phyloP scores from a whole-genome alignment of 2,888 invertebrate genomes.

The Nezara viridula region DNA sequence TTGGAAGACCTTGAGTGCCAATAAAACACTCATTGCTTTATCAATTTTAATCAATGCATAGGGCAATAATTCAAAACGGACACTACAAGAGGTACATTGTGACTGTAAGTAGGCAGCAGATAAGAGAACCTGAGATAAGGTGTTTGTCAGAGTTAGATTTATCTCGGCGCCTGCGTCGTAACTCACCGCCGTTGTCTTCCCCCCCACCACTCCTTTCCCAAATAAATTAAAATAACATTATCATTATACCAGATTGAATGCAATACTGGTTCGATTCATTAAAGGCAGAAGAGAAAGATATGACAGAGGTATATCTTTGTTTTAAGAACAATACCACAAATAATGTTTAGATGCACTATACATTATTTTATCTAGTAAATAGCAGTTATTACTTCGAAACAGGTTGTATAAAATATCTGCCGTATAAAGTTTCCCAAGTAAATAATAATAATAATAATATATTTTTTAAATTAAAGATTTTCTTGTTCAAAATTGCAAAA shows the following conservation, averaged over 20 bases:
- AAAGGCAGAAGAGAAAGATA: background rate
- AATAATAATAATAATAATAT: too few relatives aligned
- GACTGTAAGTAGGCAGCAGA: background rate
- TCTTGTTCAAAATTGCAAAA: too few relatives aligned
- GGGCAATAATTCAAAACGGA: constrained; percentile 1
- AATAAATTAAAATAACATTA: constrained; percentile 14
- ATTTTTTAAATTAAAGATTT: too few relatives aligned
- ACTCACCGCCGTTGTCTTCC: constrained; percentile 9
- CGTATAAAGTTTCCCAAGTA: too few relatives aligned
- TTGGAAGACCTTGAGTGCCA: background rate
- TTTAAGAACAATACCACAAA: background rate
- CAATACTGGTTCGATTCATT: background rate
- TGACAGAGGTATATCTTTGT: background rate
- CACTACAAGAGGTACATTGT: constrained; percentile 15
- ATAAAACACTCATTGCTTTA: background rate
- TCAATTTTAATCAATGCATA: background rate
- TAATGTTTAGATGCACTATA: too few relatives aligned
- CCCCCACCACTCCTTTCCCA: background rate
- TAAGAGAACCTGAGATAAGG: constrained; percentile 2
- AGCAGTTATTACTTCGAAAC: too few relatives aligned
- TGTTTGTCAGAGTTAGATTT: background rate
- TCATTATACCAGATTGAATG: background rate
- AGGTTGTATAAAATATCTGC: too few relatives aligned
- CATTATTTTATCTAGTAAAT: too few relatives aligned
- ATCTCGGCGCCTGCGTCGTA: constrained; percentile 7